phyloP scores from a whole-genome alignment of 2,797 vertebrate species.

The Characodon lateralis region DNA sequence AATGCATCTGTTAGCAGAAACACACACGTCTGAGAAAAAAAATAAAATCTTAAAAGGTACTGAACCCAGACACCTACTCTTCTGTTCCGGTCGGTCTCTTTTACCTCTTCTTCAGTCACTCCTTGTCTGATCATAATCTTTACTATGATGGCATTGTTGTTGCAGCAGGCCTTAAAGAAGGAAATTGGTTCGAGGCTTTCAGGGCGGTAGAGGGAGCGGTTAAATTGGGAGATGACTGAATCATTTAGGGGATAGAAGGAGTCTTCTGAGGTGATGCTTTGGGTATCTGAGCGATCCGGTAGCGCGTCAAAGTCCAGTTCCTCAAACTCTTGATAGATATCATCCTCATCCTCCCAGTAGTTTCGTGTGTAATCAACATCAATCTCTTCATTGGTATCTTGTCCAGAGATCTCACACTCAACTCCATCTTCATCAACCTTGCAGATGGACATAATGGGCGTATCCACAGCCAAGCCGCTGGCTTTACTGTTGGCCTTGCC shows the following conservation, averaged over 20 bases:
- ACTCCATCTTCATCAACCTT: slow-evolving; percentile 35
- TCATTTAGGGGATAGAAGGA: slow-evolving; percentile 88
- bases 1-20: background rate
- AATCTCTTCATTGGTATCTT: slow-evolving; percentile 11
- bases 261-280: slow-evolving; percentile 88
- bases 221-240: slow-evolving; percentile 14
- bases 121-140: slow-evolving; percentile 90
- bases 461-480: slow-evolving; percentile 11
- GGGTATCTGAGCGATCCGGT: slow-evolving; percentile 79
- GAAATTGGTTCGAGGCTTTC: slow-evolving; percentile 82
- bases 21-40: background rate
- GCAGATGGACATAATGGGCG: slow-evolving; percentile 51
- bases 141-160: slow-evolving; percentile 88
- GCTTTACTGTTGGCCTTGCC: background rate
- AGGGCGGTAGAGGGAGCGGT: slow-evolving; percentile 32
- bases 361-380: slow-evolving; percentile 59
- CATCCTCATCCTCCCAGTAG: slow-evolving; percentile 81
- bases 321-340: slow-evolving; percentile 83
- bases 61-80: slow-evolving; percentile 81
- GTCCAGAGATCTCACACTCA: slow-evolving; percentile 21
- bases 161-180: slow-evolving; percentile 90
- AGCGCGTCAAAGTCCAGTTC: slow-evolving; percentile 87
- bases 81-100: slow-evolving; percentile 89
- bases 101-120: slow-evolving; percentile 84
- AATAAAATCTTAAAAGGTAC: background rate